Evolutionary conservation across 1,140 invertebrate genomes (phyloP), one percentile per base, ranked within the genome.

Genomic region (Cyrtorhinus lividipennis): DNA sequence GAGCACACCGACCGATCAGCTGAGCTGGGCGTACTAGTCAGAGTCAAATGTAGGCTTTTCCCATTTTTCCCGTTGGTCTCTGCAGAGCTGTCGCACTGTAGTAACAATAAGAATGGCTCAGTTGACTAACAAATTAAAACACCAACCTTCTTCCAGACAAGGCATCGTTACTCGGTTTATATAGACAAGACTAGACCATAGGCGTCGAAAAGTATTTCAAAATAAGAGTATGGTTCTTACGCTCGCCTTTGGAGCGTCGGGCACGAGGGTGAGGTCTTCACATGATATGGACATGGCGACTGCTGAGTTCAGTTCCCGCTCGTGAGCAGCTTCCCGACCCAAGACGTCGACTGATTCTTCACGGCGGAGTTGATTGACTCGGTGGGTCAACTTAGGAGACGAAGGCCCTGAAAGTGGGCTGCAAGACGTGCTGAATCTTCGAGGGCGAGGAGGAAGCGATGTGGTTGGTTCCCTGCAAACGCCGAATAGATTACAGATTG

Each of bases 271-370:
- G 2, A 93, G 77, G 75, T 92, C 89, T 73, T 92, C 89, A 80
- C 87, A 92, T 18, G 89, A 92, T 71, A 89, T 88, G 1, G 89
- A 92, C 74, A 93, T 92, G 73, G 89, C 86, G 79, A 94, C 89
- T 65, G 87, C 84, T 69, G 83, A 85, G 71, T 91, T 87, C 59
- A 90, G 80, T 75, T 92, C 88, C 56, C 85, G 81, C 77, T 95
- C 90, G 73, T 92, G 89, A n/a, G 87, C 88, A 46, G 86, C 83
- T 76, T 94, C 91, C 58, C 89, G 77, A 56, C 80, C 82, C 68
- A 88, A 86, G 1, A 87, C 79, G 71, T 92, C 89, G 24, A 87
- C 83, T 70, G 87, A 89, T 76, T 94, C 90, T 76, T 93, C 90
- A 66, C 88, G 84, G 60, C 89, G 80, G 45, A 95, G 75, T 75